phyloP scores from a whole-genome alignment of 2,797 vertebrate species.

The Trachurus trachurus region DNA sequence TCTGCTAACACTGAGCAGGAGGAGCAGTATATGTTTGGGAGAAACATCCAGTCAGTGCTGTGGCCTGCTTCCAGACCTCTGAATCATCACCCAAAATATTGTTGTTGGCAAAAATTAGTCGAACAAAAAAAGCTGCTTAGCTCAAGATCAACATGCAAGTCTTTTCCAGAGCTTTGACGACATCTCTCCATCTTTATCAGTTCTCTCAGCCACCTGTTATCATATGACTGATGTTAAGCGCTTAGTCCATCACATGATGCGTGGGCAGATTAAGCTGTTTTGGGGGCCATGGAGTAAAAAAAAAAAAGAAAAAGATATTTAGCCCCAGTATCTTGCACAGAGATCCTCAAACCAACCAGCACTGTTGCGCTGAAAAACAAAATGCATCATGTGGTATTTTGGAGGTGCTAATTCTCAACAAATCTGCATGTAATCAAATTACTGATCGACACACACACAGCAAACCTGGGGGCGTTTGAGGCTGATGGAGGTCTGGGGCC shows the following conservation, averaged over 20 bases:
- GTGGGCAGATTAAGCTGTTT: background rate
- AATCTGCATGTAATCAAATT: conserved; percentile 1
- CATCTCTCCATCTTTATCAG: background rate
- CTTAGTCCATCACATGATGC: background rate
- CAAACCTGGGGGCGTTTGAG: background rate
- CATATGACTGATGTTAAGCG: background rate
- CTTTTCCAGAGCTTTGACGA: background rate
- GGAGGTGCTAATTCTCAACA: background rate
- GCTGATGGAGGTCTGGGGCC: background rate
- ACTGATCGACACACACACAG: background rate
- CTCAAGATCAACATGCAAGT: background rate
- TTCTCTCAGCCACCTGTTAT: conserved; percentile 8
- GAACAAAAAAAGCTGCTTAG: conserved; percentile 2
- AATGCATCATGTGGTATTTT: background rate
- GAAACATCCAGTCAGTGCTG: background rate
- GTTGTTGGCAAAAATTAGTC: background rate
- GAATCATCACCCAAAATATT: background rate
- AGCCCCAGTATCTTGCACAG: background rate
- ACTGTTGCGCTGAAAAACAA: too few species aligned
- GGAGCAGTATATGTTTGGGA: background rate
- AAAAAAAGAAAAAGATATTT: background rate
- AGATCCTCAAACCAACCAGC: background rate
- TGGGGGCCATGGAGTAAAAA: background rate
- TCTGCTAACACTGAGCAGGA: background rate
- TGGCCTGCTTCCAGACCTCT: background rate